phyloP scores from a whole-genome alignment of 2,113 vertebrate genomes.

The Panthera uncia region DNA sequence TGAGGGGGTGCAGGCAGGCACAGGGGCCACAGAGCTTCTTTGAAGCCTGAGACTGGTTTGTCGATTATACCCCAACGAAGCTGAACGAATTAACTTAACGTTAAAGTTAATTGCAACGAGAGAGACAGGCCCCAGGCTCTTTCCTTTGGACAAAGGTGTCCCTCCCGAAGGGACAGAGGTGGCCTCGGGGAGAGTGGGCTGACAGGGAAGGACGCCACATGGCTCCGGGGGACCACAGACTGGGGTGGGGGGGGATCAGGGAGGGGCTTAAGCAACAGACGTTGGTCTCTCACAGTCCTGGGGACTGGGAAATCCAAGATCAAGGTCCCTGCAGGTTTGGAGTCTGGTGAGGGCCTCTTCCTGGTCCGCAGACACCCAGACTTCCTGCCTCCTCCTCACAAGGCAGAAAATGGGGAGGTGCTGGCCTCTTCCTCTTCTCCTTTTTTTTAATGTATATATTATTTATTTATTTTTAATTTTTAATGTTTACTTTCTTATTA shows the following conservation, averaged over 20 bases:
- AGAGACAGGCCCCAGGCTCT: neutral
- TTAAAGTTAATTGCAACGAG: neutral
- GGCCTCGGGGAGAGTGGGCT: neutral
- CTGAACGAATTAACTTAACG: neutral
- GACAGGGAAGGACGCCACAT: neutral
- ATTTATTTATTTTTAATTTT: too few species aligned
- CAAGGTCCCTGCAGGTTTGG: neutral
- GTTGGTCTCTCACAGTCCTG: neutral
- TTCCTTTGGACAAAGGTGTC: neutral
- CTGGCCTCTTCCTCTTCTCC: neutral
- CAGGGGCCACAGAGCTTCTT: neutral
- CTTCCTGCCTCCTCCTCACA: neutral
- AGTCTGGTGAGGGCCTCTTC: neutral
- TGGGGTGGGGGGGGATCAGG: accelerated
- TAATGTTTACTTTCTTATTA: too few species aligned
- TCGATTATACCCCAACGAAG: neutral
- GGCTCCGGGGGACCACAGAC: neutral
- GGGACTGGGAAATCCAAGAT: neutral
- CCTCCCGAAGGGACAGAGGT: neutral
- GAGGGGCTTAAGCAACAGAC: neutral
- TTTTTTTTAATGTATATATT: too few species aligned
- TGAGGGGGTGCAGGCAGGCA: neutral
- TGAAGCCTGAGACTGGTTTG: neutral
- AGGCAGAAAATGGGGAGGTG: neutral
- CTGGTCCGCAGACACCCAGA: neutral